A percentile compares a stretch with the other conserved stretches of the same genome.
Conservation (phyloP, 2,888 invertebrate genomes). For the Melanchra persicariae region DNA sequence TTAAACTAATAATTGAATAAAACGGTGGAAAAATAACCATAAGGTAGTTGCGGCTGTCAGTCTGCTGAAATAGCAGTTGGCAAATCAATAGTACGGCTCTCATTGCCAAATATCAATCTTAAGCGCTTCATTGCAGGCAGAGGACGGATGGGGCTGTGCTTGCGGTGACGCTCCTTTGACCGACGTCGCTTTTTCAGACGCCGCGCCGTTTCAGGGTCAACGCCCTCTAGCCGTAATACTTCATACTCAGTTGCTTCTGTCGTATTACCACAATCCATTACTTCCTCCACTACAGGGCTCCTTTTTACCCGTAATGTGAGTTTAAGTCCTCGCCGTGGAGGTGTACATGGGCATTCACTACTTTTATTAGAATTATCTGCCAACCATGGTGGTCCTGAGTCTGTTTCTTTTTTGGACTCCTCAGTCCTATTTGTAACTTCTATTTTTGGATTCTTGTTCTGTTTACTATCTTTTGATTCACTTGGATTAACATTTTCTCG, state of each 20-base stretch:
- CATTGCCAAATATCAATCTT: conserved; percentile 96
- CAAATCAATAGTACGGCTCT: conserved; percentile 96
- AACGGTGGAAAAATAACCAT: conserved; percentile 89
- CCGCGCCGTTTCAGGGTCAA: conserved; percentile 90
- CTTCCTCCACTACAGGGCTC: conserved; percentile 96
- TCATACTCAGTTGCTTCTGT: conserved; percentile 95
- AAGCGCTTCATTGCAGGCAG: conserved; percentile 95
- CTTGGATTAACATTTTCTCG: conserved; percentile 90
- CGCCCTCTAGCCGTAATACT: conserved; percentile 95
- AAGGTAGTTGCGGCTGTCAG: conserved; percentile 87
- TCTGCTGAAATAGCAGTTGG: conserved; percentile 93
- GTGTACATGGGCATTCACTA: conserved; percentile 90
- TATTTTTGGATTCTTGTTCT: conserved; percentile 82
- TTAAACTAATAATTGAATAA: conserved; percentile 90
- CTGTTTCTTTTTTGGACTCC: conserved; percentile 84
- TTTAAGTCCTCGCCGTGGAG: conserved; percentile 92
- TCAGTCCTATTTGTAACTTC: conserved; percentile 81
- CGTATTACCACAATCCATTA: conserved; percentile 93
- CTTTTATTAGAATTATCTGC: conserved; percentile 87
- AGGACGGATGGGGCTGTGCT: conserved; percentile 90
- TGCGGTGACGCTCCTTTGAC: conserved; percentile 87
- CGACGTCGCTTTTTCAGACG: conserved; percentile 90
- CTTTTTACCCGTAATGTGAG: conserved; percentile 96
- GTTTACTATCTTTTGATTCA: conserved; percentile 85
- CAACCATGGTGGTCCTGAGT: conserved; percentile 84